Conservation (phyloP, 2,113 vertebrate species). For the Stegastes partitus region DNA sequence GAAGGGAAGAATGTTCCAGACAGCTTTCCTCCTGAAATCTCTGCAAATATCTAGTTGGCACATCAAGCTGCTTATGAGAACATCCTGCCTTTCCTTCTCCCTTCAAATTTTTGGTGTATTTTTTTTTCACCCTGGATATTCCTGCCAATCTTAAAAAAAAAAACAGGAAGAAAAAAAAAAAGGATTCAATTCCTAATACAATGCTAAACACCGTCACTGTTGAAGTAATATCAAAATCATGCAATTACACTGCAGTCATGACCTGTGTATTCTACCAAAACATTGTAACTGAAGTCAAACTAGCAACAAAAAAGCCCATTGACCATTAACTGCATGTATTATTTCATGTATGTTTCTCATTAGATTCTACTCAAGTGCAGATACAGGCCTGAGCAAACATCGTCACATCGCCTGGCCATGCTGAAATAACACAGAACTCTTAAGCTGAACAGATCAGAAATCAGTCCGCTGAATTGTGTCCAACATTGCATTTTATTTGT, state of each 20-base stretch:
- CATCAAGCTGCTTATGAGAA: constrained; percentile 36
- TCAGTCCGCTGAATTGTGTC: neutral
- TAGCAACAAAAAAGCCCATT: neutral
- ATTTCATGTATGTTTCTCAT: too few relatives aligned
- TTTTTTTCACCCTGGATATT: neutral
- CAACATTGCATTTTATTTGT: neutral
- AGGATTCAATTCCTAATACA: too few relatives aligned
- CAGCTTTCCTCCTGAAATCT: constrained; percentile 33
- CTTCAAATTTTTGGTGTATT: neutral
- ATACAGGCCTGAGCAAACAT: too few relatives aligned
- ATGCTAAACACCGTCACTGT: too few relatives aligned
- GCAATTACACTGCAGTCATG: neutral
- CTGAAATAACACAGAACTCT: neutral
- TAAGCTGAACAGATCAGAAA: neutral
- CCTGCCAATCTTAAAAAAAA: neutral
- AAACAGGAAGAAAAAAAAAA: too few relatives aligned
- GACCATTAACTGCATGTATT: neutral
- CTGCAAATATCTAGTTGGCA: constrained; percentile 46
- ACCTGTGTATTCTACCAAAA: neutral
- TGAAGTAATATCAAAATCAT: too few relatives aligned
- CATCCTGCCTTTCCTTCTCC: neutral
- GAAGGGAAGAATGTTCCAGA: constrained; percentile 19
- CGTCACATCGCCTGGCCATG: neutral
- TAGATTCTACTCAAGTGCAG: too few relatives aligned
- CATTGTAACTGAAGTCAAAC: neutral